Percentiles rank a stretch among this genome's conserved stretches.
These are phyloP conservation scores for Synanthedon andrenaeformis DNA, from an alignment of 2,888 invertebrate genomes.

Conservation along the genomic window DNA sequence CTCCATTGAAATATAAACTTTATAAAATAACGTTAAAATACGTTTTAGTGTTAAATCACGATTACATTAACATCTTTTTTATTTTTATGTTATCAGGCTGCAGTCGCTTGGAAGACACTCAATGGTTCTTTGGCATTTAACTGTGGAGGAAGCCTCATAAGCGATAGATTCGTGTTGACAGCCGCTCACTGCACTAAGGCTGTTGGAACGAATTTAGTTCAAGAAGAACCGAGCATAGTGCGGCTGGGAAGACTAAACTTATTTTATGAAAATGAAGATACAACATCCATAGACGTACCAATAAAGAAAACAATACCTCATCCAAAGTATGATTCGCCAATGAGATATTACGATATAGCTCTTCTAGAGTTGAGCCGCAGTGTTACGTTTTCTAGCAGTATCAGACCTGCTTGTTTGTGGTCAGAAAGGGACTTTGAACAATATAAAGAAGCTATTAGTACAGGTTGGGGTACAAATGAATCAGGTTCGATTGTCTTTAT, in stretches of 20 bases:
- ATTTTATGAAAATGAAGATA: background rate
- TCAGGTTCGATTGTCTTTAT: background rate
- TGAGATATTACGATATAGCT: constrained; percentile 69
- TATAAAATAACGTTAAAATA: too few relatives aligned
- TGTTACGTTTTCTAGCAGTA: constrained; percentile 4
- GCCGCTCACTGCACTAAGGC: constrained; percentile 1
- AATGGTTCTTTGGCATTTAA: background rate
- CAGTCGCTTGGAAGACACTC: background rate
- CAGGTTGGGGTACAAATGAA: constrained; percentile 59
- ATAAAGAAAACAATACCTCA: constrained; percentile 36
- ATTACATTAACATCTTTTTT: background rate
- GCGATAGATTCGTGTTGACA: constrained; percentile 1
- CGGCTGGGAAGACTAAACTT: constrained; percentile 10
- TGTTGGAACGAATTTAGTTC: background rate
- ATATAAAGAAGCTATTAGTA: constrained; percentile 45
- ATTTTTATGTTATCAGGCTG: background rate
- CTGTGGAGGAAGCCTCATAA: constrained; percentile 1
- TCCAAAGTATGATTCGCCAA: constrained; percentile 46
- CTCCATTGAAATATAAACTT: too few relatives aligned
- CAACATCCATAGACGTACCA: constrained; percentile 19
- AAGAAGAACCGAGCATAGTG: constrained; percentile 32
- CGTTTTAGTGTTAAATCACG: too few relatives aligned
- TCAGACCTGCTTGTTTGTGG: constrained; percentile 69
- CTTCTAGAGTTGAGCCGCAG: constrained; percentile 39
- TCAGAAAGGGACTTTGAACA: constrained; percentile 19